A percentile compares a stretch with the other conserved stretches of the same genome.
Conservation (phyloP, 2,888 invertebrate genomes). For the Mesorhabditis spiculigera region DNA sequence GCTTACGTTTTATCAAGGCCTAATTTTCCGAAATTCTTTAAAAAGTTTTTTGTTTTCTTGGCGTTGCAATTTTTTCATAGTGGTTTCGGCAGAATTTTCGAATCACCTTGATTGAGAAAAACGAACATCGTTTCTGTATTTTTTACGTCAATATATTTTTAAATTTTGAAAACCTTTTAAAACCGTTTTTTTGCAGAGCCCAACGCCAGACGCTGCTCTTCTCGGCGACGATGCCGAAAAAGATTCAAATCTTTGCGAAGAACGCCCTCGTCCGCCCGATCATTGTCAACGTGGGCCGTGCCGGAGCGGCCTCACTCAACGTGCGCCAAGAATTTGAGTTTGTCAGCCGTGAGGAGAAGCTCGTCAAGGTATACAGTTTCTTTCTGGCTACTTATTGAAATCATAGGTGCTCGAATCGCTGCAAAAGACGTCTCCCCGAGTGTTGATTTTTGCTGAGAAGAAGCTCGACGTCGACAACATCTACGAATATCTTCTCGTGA, state of each 20-base stretch:
- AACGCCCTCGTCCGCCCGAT: constrained; percentile 68
- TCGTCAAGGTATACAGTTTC: constrained; percentile 66
- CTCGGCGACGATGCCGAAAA: constrained; percentile 99
- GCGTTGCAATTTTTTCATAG: neutral
- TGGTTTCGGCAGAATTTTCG: too few relatives aligned
- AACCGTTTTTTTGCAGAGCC: constrained; percentile 69
- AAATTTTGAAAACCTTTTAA: too few relatives aligned
- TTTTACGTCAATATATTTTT: too few relatives aligned
- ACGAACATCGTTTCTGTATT: too few relatives aligned
- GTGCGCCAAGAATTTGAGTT: constrained; percentile 89
- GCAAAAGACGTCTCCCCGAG: constrained; percentile 83
- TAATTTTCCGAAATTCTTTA: too few relatives aligned
- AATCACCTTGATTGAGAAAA: too few relatives aligned
- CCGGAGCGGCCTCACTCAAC: constrained; percentile 93
- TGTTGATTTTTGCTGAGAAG: constrained; percentile 95
- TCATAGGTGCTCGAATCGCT: constrained; percentile 76
- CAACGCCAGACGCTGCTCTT: constrained; percentile 94
- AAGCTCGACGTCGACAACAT: constrained; percentile 99
- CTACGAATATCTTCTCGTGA: constrained; percentile 90
- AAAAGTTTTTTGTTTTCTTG: neutral
- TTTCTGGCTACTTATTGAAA: constrained; percentile 61
- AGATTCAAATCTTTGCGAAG: constrained; percentile 95
- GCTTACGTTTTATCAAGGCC: too few relatives aligned
- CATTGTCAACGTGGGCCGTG: constrained; percentile 92
- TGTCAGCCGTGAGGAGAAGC: constrained; percentile 92